phyloP scores from a whole-genome alignment of 1,140 invertebrate genomes.

The Drusus annulatus region DNA sequence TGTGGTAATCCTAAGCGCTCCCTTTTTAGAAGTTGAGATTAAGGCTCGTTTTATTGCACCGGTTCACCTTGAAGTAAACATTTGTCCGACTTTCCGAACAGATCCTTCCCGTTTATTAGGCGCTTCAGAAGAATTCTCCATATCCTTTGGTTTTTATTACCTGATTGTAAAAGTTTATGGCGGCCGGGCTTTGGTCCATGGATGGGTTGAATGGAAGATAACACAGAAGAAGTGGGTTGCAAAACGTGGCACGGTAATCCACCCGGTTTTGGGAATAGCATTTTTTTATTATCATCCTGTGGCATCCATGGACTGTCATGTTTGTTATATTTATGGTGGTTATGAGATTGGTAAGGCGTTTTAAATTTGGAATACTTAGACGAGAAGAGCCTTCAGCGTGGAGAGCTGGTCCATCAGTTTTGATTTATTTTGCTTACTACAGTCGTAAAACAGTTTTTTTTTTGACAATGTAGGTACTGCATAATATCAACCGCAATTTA shows the following conservation, averaged over 20 bases:
- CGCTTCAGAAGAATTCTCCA: not conserved
- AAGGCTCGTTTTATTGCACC: slow-evolving; percentile 19
- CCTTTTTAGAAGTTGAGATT: slow-evolving; percentile 13
- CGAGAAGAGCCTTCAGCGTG: no score
- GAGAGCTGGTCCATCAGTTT: no score
- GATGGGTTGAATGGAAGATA: not conserved
- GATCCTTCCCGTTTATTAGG: not conserved
- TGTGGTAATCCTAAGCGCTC: not conserved
- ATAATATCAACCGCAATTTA: no score
- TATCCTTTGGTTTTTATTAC: not conserved
- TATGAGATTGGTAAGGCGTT: no score
- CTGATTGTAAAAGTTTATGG: slow-evolving; percentile 32
- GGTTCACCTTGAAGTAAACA: slow-evolving; percentile 14
- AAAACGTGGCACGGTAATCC: not conserved
- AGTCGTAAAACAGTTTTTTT: no score
- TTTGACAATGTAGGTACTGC: no score
- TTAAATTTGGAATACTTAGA: no score
- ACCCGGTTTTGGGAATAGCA: not conserved
- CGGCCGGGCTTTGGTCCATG: not conserved
- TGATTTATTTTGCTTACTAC: no score
- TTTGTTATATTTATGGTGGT: no score
- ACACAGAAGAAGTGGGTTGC: not conserved
- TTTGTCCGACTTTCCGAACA: not conserved
- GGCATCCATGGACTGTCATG: not conserved
- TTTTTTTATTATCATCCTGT: not conserved